These are phyloP conservation scores for Phylloscopus trochiloides DNA, from an alignment of 2,113 vertebrate genomes.

Conservation along the genomic window DNA sequence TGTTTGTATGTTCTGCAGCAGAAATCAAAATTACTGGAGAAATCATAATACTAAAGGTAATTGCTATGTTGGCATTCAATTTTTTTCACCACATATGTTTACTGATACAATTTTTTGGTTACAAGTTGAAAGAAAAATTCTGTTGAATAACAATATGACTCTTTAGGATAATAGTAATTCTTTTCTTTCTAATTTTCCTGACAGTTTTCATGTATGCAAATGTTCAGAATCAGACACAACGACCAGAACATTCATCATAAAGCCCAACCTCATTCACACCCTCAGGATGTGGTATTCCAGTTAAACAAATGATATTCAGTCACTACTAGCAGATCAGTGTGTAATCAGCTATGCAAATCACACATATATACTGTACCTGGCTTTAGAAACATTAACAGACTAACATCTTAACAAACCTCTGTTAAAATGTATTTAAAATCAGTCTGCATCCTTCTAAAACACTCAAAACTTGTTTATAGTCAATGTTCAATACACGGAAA, in stretches of 20 bases:
- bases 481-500: background rate
- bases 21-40: background rate
- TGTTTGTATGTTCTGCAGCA: background rate
- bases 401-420: accelerated
- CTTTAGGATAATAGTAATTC: background rate
- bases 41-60: background rate
- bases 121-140: background rate
- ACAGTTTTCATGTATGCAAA: background rate
- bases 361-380: background rate
- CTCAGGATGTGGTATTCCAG: background rate
- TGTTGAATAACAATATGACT: background rate
- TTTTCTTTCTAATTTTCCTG: background rate
- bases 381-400: background rate
- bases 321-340: background rate
- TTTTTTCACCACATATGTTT: background rate
- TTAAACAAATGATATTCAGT: background rate
- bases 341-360: background rate
- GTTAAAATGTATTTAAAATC: background rate
- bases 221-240: background rate
- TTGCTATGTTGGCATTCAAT: background rate
- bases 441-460: accelerated
- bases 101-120: background rate
- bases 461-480: background rate
- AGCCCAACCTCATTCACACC: background rate
- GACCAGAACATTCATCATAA: background rate